These are phyloP conservation scores for Proteles cristata DNA, from an alignment of 2,113 vertebrate species.

Conservation along the genomic window DNA sequence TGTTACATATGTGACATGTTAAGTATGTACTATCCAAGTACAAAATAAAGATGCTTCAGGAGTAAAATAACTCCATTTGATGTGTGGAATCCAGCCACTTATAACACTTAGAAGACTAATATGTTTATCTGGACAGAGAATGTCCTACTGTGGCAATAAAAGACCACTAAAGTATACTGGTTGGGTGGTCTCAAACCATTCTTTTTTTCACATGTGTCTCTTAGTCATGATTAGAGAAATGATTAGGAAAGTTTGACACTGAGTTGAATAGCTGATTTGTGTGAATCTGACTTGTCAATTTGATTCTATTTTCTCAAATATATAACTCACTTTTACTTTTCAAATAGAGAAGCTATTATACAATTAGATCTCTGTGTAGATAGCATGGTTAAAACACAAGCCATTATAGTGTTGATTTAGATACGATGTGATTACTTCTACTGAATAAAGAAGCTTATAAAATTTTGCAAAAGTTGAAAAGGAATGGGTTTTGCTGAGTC, in stretches of 20 bases:
- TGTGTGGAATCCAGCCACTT: not conserved
- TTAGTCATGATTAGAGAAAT: not conserved
- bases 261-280: not conserved
- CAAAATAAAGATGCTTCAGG: not conserved
- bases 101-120: not conserved
- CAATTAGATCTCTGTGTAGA: not conserved
- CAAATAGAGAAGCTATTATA: not conserved
- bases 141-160: not conserved
- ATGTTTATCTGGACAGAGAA: not conserved
- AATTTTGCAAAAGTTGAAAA: not conserved
- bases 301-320: not conserved
- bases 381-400: not conserved
- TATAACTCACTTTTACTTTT: not conserved
- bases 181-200: not conserved
- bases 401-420: not conserved
- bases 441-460: not conserved
- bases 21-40: not conserved
- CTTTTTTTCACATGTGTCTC: not conserved
- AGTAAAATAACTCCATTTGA: not conserved
- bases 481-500: not conserved
- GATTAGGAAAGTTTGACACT: not conserved
- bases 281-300: not conserved
- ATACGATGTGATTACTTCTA: not conserved
- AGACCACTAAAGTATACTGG: not conserved
- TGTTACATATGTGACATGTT: not conserved